Evolutionary conservation across 2,797 vertebrate genomes (phyloP), one percentile per base, ranked within the genome.

Genomic region (Sphenopsis melanotis): DNA sequence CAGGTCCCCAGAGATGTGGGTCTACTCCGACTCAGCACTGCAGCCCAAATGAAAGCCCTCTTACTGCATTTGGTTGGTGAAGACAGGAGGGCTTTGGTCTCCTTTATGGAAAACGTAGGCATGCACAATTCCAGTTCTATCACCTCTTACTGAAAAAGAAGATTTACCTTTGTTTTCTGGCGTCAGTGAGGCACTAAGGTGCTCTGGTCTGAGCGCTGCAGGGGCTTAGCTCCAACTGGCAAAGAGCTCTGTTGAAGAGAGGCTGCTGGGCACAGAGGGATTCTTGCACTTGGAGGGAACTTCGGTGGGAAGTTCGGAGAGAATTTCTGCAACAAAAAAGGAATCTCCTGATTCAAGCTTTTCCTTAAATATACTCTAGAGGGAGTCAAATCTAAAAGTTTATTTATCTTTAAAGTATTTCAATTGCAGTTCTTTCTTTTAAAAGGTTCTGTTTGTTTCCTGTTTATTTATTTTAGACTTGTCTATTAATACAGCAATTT

Each of bases 311-410:
- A n/a, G n/a, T n/a, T n/a, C n/a, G n/a, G n/a, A 2, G 2, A 30
- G 90, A 29, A 47, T 71, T 83, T 68, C 89, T 96, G 69, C 57
- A 84, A 70, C 90, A 70, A 83, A 89, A 95, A 95, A 81, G 36
- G 80, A 78, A 94, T 93, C 46, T 94, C 56, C 64, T 27, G 49
- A 69, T 87, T 94, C 76, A 93, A 97, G 97, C 96, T 98, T 98
- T 98, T 96, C 98, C 97, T 96, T 84, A 92, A 96, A 94, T 95
- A 97, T 97, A 98, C 98, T 98, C 98, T 98, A 98, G 98, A 98
- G 98, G 98, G 98, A 98, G 98, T 98, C 98, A 98, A 98, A 97
- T 98, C 97, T 98, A 98, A 98, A 98, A 98, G 97, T 98, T 97
- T 97, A 95, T 97, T 97, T 97, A 94, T 96, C 92, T 97, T 96